phyloP scores from a whole-genome alignment of 2,113 vertebrate species.

The Pelodiscus sinensis region DNA sequence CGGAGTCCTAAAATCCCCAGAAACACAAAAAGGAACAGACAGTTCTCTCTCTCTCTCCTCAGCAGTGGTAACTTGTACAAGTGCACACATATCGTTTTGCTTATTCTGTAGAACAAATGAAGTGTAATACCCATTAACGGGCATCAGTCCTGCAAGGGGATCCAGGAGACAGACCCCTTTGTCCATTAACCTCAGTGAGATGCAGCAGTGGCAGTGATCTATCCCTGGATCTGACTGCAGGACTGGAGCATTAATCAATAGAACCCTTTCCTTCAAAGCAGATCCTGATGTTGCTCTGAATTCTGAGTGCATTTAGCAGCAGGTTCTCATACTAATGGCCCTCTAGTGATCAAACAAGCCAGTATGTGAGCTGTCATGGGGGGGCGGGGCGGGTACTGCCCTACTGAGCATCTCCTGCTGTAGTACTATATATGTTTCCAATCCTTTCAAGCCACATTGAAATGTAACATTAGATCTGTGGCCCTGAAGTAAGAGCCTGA shows the following conservation, averaged over 20 bases:
- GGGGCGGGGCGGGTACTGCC: conserved; percentile 35
- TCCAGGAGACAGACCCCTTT: background rate
- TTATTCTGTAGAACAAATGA: background rate
- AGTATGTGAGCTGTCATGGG: conserved; percentile 63
- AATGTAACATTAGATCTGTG: conserved; percentile 26
- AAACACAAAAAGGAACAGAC: background rate
- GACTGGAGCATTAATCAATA: conserved; percentile 32
- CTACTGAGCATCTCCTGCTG: conserved; percentile 27
- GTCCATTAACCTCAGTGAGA: background rate
- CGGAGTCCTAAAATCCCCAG: background rate
- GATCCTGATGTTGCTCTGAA: background rate
- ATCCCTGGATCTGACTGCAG: conserved; percentile 22
- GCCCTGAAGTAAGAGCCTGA: conserved; percentile 35
- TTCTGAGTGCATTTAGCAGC: conserved; percentile 59
- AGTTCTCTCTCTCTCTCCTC: rapidly evolving
- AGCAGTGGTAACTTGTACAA: background rate
- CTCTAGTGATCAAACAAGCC: conserved; percentile 69
- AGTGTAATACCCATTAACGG: background rate
- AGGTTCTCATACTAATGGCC: conserved; percentile 68
- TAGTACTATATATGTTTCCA: conserved; percentile 42
- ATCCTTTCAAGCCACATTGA: conserved; percentile 59
- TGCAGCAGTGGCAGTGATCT: background rate
- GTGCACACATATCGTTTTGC: rapidly evolving
- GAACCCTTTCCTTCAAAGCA: conserved; percentile 54
- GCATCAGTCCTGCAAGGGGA: background rate